phyloP scores from a whole-genome alignment of 2,888 invertebrate genomes.

The Eupithecia dodoneata region DNA sequence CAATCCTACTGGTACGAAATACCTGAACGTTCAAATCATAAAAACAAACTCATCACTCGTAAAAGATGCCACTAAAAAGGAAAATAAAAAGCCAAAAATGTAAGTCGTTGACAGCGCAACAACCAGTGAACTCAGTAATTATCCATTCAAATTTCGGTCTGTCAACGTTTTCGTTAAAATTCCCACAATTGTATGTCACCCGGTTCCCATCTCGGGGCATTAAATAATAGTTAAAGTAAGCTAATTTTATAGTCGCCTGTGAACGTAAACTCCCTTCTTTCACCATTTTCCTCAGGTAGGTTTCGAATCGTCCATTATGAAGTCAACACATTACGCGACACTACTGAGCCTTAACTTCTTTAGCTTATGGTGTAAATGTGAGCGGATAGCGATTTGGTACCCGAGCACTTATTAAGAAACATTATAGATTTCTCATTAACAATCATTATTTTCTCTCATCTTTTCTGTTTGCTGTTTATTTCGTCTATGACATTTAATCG shows the following conservation, averaged over 20 bases:
- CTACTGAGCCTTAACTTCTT: conserved; percentile 58
- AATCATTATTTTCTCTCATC: not conserved
- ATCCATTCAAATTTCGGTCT: conserved; percentile 64
- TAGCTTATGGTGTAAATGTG: conserved; percentile 41
- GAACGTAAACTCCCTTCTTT: conserved; percentile 53
- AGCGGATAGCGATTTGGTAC: conserved; percentile 27
- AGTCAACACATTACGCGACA: conserved; percentile 67
- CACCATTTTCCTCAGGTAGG: conserved; percentile 48
- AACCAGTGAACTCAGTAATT: conserved; percentile 63
- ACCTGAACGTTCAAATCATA: conserved; percentile 24
- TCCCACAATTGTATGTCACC: conserved; percentile 73
- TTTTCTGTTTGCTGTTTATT: not conserved
- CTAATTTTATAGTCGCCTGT: conserved; percentile 67
- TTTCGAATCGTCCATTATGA: conserved; percentile 65
- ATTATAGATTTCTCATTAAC: not conserved
- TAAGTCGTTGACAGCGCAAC: conserved; percentile 44
- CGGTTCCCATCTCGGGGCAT: conserved; percentile 72
- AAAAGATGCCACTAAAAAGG: conserved; percentile 33
- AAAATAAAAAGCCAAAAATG: conserved; percentile 36
- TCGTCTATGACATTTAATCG: not conserved
- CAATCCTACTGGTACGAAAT: conserved; percentile 13
- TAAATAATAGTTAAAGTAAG: conserved; percentile 77
- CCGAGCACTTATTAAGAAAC: not conserved
- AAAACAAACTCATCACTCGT: conserved; percentile 32
- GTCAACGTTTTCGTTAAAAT: conserved; percentile 63